phyloP scores from a whole-genome alignment of 2,113 vertebrate species.

The Aix galericulata region DNA sequence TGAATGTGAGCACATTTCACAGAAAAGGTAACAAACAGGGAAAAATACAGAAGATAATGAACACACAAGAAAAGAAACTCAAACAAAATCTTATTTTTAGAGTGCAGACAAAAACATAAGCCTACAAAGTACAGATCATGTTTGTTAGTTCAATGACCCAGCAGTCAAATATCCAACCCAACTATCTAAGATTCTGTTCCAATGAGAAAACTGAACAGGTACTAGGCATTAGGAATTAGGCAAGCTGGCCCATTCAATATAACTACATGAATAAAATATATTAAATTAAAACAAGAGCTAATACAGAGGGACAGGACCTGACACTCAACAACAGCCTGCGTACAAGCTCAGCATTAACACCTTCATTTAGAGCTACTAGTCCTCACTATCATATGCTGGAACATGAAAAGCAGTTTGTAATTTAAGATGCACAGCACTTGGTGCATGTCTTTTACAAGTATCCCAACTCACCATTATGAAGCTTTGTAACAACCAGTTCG shows the following conservation, averaged over 20 bases:
- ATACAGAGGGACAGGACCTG: neutral
- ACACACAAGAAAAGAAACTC: neutral
- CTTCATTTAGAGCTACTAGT: neutral
- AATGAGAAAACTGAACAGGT: neutral
- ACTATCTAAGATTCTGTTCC: neutral
- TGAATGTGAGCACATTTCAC: neutral
- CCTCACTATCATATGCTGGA: neutral
- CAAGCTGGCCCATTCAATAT: neutral
- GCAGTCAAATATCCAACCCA: neutral
- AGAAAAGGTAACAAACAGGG: neutral
- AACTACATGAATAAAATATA: neutral
- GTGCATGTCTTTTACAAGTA: neutral
- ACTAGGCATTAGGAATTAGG: neutral
- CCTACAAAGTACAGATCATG: neutral
- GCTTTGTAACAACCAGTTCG: constrained; percentile 84
- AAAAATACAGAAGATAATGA: neutral
- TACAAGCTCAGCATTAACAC: neutral
- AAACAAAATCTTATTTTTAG: neutral
- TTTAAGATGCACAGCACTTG: neutral
- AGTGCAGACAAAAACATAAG: neutral
- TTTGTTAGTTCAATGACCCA: neutral
- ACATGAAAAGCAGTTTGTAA: neutral
- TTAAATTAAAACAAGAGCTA: neutral
- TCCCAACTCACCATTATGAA: constrained; percentile 78
- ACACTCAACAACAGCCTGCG: neutral